Conservation (phyloP, 2,113 vertebrate species). For the Pollachius pollachius region DNA sequence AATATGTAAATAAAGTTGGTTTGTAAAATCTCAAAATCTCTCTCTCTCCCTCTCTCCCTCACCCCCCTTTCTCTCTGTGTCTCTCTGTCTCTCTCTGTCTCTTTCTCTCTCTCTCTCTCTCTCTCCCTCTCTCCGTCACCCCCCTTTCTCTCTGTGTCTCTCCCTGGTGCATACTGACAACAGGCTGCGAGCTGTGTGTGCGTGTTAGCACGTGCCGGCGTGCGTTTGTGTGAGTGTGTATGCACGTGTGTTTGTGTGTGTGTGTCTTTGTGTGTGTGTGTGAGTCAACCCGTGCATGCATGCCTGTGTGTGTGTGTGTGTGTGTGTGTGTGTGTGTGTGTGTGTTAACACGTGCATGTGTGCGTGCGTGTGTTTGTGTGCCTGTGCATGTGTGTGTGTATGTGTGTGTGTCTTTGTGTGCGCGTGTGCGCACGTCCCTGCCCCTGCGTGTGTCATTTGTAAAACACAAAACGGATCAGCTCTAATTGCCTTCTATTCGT, state of each 20-base stretch:
- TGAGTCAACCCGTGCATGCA: too few species aligned
- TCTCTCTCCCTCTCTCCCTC: not conserved
- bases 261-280: too few species aligned
- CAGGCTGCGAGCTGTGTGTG: conserved; percentile 1
- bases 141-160: not conserved
- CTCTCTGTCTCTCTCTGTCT: not conserved
- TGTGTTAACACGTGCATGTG: not conserved
- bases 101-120: conserved; percentile 2
- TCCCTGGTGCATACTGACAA: conserved; percentile 37
- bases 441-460: conserved; percentile 23
- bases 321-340: conserved; percentile 27
- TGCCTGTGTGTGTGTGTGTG: too few species aligned
- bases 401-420: conserved; percentile 3
- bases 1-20: too few species aligned
- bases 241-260: not conserved
- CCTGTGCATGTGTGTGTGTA: too few species aligned
- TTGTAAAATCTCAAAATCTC: too few species aligned
- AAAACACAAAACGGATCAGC: conserved; percentile 35
- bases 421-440: not conserved
- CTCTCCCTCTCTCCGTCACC: not conserved
- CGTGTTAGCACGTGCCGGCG: not conserved
- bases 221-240: conserved; percentile 36
- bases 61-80: not conserved
- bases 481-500: conserved; percentile 36
- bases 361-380: too few species aligned